Base-by-base conservation (phyloP, 2,113 vertebrate species). In the Callocephalon fimbriatum region DNA sequence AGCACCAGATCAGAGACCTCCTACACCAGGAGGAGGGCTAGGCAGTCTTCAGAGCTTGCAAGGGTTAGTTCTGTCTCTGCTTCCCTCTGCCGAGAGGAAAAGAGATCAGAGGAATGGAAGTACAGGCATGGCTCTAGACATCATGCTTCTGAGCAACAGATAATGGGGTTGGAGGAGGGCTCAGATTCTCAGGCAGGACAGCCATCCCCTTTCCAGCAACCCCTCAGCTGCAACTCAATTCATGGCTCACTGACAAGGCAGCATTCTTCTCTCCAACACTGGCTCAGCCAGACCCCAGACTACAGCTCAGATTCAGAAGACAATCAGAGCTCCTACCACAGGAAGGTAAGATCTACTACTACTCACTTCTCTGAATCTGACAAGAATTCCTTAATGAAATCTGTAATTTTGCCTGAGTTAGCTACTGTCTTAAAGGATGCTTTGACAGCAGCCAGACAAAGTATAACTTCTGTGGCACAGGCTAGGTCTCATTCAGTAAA, bases 141-240 rank as follows among this genome's bases (percentile, higher is more conserved):
- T 93, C 92, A 58, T 80, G 62, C 81, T 94, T 89, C 93, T 71
- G 67, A 96, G 80, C 86, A 90, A 71, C 51, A 91, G 45, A 25
- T 92, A 81, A 86, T 58, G 92, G 93, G 92, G 79, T 88, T 3
- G 65, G 81, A 96, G 75, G 92, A 96, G 89, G 90, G 92, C 88
- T 97, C 95, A 96, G 88, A 91, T 96, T 96, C 93, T 95, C 95
- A 96, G 96, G 88, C 91, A 97, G 96, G 94, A 95, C 88, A 97
- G 68, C 81, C 76, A 68, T 80, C 74, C 86, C 48, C 51, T 89
- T 96, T 75, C 84, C 96, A 93, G 50, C 88, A 90, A 68, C 65
- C 37, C 63, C 79, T 80, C 90, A 95, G 45, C 88, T 79, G 65
- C 88, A 93, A 40, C 59, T 82, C 93, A 67, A 0, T 72, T 94